Conservation (phyloP, 2,113 vertebrate species). For the Marmota flaviventris region DNA sequence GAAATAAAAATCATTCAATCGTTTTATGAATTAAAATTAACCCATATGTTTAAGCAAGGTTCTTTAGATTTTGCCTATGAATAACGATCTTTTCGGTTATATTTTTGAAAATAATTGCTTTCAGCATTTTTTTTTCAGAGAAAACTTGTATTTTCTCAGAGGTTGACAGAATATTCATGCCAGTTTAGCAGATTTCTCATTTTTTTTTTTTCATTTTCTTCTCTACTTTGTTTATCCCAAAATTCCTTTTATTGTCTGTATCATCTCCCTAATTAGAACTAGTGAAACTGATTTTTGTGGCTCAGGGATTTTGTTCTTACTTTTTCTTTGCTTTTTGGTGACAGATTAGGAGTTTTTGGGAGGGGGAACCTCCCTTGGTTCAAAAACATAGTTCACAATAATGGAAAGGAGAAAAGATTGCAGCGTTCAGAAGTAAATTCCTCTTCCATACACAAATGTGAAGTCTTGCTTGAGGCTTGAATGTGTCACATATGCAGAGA, state of each 20-base stretch:
- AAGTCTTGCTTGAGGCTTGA: neutral
- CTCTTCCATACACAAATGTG: neutral
- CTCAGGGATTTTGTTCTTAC: neutral
- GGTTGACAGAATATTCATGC: neutral
- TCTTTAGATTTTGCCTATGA: neutral
- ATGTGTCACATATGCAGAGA: neutral
- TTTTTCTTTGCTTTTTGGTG: neutral
- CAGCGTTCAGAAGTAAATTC: neutral
- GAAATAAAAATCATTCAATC: neutral
- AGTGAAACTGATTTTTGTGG: neutral
- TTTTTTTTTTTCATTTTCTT: neutral
- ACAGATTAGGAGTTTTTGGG: neutral
- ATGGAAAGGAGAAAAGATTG: neutral
- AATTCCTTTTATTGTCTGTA: neutral
- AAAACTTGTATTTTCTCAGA: neutral
- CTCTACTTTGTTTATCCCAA: neutral
- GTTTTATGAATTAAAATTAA: slow-evolving; percentile 26
- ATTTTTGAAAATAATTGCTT: slow-evolving; percentile 6
- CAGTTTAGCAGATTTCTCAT: neutral
- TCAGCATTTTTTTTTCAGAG: neutral
- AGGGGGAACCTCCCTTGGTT: neutral
- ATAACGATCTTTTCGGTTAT: neutral
- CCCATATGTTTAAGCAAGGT: neutral
- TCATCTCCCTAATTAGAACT: neutral
- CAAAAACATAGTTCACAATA: neutral